Evolutionary conservation across 2,113 vertebrate genomes (phyloP), one percentile per base, ranked within the genome.

Genomic region (Cacatua alba): DNA sequence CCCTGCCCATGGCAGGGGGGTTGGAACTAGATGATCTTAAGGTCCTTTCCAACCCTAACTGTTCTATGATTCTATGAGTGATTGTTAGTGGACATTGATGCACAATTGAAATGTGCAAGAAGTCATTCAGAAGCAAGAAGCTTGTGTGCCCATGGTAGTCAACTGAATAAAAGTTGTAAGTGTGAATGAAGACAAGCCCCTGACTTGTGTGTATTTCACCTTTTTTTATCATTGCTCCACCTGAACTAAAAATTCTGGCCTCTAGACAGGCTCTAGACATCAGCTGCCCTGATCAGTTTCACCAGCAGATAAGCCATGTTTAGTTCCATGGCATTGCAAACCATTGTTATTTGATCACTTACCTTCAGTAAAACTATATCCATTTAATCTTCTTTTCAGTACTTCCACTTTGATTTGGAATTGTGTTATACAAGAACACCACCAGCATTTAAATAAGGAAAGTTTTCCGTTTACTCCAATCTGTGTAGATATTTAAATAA

Each of bases 261-360:
- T 57, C 12, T 62, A 49, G 44, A 24, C 33, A 59, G 21, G 16
- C 33, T 44, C 44, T 65, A 0, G 49, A 24, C 15, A 41, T 2
- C 48, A 25, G 28, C 1, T 6, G 25, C 33, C 25, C 10, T n/a
- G 43, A 15, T 51, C 82, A 55, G 25, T 57, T 75, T 85, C 9
- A 35, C 12, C 14, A 52, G 0, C 4, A 49, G 41, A 35, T 19
- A 4, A 57, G 8, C 10, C 0, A 0, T n/a, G 2, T 62, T 80
- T 17, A 63, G 19, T 55, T 75, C 49, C 17, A 3, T 53, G 52
- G 19, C 48, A 10, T 74, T 52, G 65, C 17, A 75, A 26, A 7
- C 55, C 26, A 21, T 33, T 12, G 0, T 68, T 89, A 25, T 37
- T 6, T 76, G 23, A 86, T 17, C 28, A 23, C 3, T 39, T 20